Evolutionary conservation across 1,140 invertebrate genomes (phyloP).

Genomic region (Lepidurus apus): DNA sequence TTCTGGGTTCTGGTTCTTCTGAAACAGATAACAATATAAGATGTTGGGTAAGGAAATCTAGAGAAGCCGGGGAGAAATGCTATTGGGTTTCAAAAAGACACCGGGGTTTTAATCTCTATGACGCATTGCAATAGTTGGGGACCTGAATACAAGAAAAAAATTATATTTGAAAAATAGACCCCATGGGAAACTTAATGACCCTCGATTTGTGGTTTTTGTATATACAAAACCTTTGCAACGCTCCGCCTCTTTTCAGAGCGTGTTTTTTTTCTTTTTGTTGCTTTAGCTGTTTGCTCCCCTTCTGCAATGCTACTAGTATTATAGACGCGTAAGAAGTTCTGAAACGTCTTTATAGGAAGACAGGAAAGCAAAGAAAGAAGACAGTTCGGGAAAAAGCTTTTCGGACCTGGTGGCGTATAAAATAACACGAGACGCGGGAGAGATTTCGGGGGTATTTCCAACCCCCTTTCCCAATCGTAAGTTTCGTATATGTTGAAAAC

Average conservation of each 20-base stretch:
- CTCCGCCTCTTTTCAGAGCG: slow-evolving; percentile 9
- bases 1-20: not conserved
- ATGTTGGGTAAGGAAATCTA: not conserved
- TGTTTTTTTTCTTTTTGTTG: not conserved
- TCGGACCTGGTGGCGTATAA: not conserved
- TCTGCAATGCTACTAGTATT: not conserved
- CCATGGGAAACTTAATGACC: not conserved
- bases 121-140: not conserved
- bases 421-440: slow-evolving; percentile 18
- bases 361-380: not conserved
- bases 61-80: slow-evolving; percentile 1
- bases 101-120: slow-evolving; percentile 2
- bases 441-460: not conserved
- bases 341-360: not conserved
- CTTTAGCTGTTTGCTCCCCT: not conserved
- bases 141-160: not conserved
- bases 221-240: not conserved
- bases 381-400: not conserved
- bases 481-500: not conserved
- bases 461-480: not conserved
- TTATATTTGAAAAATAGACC: not conserved
- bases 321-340: not conserved
- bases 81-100: slow-evolving; percentile 19
- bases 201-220: slow-evolving; percentile 13
- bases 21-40: not conserved